A percentile compares a stretch with the other conserved stretches of the same genome.
These are phyloP conservation scores for Nasonia oneida DNA, from an alignment of 2,888 invertebrate species.

Conservation along the genomic window DNA sequence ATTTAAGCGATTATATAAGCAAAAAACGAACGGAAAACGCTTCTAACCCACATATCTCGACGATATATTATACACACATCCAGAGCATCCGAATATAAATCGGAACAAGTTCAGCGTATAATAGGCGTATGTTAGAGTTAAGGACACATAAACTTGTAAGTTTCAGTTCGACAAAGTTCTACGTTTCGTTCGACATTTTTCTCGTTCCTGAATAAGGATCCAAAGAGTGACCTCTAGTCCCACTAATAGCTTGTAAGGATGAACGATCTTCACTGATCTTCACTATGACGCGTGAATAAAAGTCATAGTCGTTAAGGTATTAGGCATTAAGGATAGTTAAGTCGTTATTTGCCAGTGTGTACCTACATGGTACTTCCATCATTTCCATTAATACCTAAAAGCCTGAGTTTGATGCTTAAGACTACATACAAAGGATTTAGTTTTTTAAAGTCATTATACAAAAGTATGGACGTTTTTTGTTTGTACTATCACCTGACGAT, in stretches of 20 bases:
- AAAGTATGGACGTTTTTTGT: neutral
- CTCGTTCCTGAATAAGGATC: constrained; percentile 65
- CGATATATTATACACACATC: neutral
- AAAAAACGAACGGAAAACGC: constrained; percentile 33
- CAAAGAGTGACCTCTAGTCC: constrained; percentile 76
- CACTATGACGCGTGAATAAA: constrained; percentile 30
- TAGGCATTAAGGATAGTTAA: constrained; percentile 42
- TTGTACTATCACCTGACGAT: neutral
- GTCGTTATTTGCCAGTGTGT: neutral
- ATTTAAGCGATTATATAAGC: constrained; percentile 1
- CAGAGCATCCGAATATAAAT: constrained; percentile 5
- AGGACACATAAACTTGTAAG: constrained; percentile 66
- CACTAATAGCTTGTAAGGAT: constrained; percentile 70
- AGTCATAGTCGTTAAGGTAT: constrained; percentile 55
- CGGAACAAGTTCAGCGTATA: constrained; percentile 19
- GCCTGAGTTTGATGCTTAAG: neutral
- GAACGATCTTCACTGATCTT: constrained; percentile 53
- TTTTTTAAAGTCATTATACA: neutral
- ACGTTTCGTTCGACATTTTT: constrained; percentile 68
- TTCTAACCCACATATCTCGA: constrained; percentile 53
- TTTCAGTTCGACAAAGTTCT: constrained; percentile 68
- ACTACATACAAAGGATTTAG: neutral
- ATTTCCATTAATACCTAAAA: neutral
- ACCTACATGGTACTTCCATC: neutral
- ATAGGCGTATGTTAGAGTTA: constrained; percentile 4